These are phyloP conservation scores for Phalacrocorax carbo DNA, from an alignment of 2,113 vertebrate genomes.

Conservation along the genomic window DNA sequence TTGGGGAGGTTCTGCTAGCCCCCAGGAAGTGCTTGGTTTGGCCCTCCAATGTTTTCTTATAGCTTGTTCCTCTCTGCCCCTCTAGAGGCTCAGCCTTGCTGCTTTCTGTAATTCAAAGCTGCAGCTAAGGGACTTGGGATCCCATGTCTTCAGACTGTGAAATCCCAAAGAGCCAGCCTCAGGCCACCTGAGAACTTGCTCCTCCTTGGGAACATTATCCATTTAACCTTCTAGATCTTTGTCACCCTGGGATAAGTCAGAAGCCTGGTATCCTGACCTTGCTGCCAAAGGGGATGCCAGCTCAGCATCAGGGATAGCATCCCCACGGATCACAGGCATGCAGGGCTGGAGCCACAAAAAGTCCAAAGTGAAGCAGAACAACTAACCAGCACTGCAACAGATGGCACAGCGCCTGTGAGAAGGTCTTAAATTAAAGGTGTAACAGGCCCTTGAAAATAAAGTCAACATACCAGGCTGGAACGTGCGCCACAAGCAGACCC, in stretches of 20 bases:
- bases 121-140: neutral
- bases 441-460: neutral
- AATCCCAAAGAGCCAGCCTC: neutral
- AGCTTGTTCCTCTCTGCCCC: neutral
- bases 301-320: accelerated
- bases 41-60: neutral
- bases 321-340: neutral
- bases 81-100: neutral
- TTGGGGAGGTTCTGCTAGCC: neutral
- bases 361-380: neutral
- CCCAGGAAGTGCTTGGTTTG: neutral
- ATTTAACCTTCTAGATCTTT: neutral
- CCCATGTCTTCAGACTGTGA: neutral
- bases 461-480: neutral
- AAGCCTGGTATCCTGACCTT: neutral
- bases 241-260: neutral
- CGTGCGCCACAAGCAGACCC: accelerated
- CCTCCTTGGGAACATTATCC: neutral
- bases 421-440: neutral
- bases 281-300: neutral
- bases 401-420: neutral
- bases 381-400: accelerated
- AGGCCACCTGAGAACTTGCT: neutral
- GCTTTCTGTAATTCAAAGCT: neutral
- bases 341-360: accelerated